Evolutionary conservation across 2,888 invertebrate species (phyloP), one percentile per base, ranked within the genome.

Genomic region (Plutella xylostella): DNA sequence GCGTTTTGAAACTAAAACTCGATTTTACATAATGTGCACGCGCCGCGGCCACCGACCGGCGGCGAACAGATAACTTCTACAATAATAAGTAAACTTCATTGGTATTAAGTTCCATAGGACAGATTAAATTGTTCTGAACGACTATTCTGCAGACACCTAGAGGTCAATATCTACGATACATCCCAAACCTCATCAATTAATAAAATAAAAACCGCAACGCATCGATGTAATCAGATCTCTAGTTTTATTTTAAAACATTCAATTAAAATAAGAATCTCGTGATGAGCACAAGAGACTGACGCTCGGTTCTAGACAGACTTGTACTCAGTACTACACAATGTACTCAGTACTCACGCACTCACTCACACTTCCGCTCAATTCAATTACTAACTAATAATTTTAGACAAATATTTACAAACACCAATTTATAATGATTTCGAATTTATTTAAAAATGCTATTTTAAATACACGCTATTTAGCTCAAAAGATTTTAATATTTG

Each of bases 341-440:
- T 33, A 33, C 5, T 5, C 18, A 37, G 28, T n/a, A 28, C 12
- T 15, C 42, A 39, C 28, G 30, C 45, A 44, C 41, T 39, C 48
- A 48, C 28, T 17, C 41, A 35, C 18, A 22, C 35, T 38, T 42
- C 31, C 38, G 30, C 31, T 33, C 14, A 31, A 42, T 42, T 22
- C 14, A 20, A 31, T n/a, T 31, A 42, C 9, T 19, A 41, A 30
- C 20, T 41, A 41, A 9, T 6, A 41, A 28, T 41, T 41, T 41
- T 18, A 15, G 34, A 22, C 20, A 42, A 41, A 41, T 41, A 41
- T 41, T 30, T 41, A 41, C 41, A 41, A 37, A 20, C 21, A 37
- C 37, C 21, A 4, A 37, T 20, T 14, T 19, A 19, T n/a, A 19
- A 37, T 28, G 15, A 40, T 20, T 20, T 18, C 3, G 9, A 15